phyloP scores from a whole-genome alignment of 2,888 invertebrate genomes.

The Byasa hedistus region DNA sequence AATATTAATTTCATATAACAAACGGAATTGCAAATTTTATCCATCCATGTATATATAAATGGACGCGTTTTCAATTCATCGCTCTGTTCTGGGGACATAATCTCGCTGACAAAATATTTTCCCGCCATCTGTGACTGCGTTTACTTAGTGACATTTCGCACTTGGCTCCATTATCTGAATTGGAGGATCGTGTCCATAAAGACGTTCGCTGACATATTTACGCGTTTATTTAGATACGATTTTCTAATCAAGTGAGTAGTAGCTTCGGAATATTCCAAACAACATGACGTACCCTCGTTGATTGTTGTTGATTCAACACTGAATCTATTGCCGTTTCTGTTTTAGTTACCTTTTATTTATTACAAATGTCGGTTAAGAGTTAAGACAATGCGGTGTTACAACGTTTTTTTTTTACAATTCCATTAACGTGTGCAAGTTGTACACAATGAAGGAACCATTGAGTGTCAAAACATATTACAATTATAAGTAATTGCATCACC shows the following conservation, averaged over 20 bases:
- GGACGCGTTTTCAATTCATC: background rate
- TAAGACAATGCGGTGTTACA: too few species aligned
- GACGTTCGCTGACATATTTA: constrained; percentile 33
- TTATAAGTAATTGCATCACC: constrained; percentile 30
- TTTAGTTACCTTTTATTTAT: background rate
- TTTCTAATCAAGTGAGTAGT: background rate
- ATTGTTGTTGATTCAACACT: background rate
- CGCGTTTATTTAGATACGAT: background rate
- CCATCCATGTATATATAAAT: background rate
- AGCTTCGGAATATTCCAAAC: background rate
- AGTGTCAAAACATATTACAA: constrained; percentile 28
- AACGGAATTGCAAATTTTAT: background rate
- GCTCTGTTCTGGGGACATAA: constrained; percentile 30
- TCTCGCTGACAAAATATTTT: constrained; percentile 44
- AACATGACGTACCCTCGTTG: background rate
- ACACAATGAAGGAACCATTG: constrained; percentile 13
- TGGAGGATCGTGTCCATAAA: constrained; percentile 29
- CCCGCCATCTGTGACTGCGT: constrained; percentile 59
- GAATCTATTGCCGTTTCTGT: too few species aligned
- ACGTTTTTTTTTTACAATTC: background rate
- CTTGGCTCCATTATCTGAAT: constrained; percentile 53
- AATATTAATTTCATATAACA: background rate
- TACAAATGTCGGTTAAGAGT: too few species aligned
- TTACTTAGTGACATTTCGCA: constrained; percentile 66
- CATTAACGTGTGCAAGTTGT: background rate